Evolutionary conservation across 2,113 vertebrate genomes (phyloP).

Genomic region (Glaucidium brasilianum): DNA sequence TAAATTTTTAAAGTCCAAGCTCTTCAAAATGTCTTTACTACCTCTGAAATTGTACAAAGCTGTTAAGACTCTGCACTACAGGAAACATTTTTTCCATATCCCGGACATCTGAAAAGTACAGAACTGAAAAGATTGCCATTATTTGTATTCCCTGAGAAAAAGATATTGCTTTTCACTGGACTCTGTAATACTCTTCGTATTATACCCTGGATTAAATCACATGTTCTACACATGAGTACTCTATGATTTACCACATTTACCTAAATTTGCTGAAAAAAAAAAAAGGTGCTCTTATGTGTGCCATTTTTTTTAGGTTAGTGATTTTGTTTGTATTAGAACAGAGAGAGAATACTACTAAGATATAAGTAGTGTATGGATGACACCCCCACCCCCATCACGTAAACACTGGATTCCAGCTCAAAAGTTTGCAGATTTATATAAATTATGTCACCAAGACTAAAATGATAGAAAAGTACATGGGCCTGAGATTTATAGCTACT

Average conservation of each 20-base stretch:
- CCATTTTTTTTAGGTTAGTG: background rate
- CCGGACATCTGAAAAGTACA: background rate
- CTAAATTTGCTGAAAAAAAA: background rate
- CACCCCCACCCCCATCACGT: rapidly evolving
- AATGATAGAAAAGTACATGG: background rate
- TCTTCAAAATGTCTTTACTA: background rate
- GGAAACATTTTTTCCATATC: background rate
- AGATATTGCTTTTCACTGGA: background rate
- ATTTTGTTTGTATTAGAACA: background rate
- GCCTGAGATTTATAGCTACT: background rate
- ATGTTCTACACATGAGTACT: background rate
- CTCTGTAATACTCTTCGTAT: background rate
- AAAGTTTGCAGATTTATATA: background rate
- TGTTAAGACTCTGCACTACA: background rate
- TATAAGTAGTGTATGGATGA: background rate
- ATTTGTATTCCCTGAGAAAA: background rate
- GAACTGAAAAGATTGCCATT: background rate
- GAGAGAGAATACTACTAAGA: background rate
- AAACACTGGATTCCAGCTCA: background rate
- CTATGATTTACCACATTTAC: background rate
- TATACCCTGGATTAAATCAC: background rate
- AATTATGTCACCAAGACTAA: background rate
- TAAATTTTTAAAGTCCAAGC: background rate
- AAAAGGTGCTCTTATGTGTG: background rate
- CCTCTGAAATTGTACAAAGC: background rate